Evolutionary conservation across 2,797 vertebrate species (phyloP).

Genomic region (Mus caroli): DNA sequence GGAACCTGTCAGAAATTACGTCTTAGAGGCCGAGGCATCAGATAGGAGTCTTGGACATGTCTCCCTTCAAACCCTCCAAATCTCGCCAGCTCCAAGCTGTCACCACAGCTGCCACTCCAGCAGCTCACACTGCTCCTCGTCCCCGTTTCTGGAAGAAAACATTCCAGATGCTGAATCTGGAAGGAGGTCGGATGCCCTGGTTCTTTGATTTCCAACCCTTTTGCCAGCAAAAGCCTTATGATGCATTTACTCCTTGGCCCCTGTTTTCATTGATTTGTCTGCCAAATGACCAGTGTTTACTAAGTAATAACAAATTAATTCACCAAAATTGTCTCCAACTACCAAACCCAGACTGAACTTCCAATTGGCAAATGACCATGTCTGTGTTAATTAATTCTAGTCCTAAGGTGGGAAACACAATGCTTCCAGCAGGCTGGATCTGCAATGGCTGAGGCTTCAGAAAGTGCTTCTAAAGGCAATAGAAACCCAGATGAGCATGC

Average conservation of each 20-base stretch:
- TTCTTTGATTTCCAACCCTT: background rate
- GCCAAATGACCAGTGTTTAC: slow-evolving; percentile 8
- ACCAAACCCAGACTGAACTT: background rate
- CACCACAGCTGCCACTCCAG: background rate
- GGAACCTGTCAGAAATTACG: background rate
- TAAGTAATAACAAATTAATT: slow-evolving; percentile 49
- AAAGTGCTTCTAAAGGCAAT: background rate
- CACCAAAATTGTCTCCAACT: background rate
- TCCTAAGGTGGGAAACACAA: slow-evolving; percentile 1
- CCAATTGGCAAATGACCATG: background rate
- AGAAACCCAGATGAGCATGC: rapidly evolving
- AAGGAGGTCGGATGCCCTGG: background rate
- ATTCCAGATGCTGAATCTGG: background rate
- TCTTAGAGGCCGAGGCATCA: background rate
- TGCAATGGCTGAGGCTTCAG: background rate
- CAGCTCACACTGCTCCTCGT: background rate
- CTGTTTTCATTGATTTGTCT: slow-evolving; percentile 34
- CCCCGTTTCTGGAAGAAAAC: background rate
- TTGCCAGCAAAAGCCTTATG: background rate
- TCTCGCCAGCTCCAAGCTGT: background rate
- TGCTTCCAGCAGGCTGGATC: background rate
- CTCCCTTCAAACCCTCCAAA: background rate
- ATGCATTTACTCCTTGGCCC: background rate
- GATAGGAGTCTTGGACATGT: background rate
- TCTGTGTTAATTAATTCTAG: slow-evolving; percentile 19